Percentiles rank a stretch among this genome's conserved stretches.
Evolutionary conservation across 2,113 vertebrate genomes (phyloP).

Genomic region (Oryzias curvinotus): DNA sequence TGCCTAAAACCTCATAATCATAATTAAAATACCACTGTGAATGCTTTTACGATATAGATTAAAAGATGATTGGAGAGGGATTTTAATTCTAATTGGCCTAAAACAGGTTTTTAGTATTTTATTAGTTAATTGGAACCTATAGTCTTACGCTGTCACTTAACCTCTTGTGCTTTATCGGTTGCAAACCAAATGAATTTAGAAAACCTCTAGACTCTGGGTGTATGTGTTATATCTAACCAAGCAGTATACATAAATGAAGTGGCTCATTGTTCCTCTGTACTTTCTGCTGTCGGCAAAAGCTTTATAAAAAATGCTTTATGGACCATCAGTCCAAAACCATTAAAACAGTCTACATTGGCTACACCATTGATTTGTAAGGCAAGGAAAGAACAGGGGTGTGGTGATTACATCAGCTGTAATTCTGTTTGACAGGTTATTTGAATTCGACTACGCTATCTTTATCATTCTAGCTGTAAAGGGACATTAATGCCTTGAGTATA

Average conservation of each 20-base stretch:
- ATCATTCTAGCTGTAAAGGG: conserved; percentile 1
- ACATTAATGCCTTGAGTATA: conserved; percentile 2
- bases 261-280: neutral
- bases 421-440: conserved; percentile 16
- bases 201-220: conserved; percentile 9
- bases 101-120: too few relatives aligned
- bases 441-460: conserved; percentile 17
- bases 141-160: neutral
- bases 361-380: conserved; percentile 26
- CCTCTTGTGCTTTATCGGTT: neutral
- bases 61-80: too few relatives aligned
- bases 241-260: neutral
- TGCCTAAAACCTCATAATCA: too few relatives aligned
- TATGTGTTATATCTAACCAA: conserved; percentile 8
- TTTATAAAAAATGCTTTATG: conserved; percentile 30
- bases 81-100: too few relatives aligned
- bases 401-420: conserved; percentile 23
- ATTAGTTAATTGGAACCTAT: too few relatives aligned
- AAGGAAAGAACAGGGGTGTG: conserved; percentile 37
- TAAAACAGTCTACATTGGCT: conserved; percentile 16
- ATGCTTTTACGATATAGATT: too few relatives aligned
- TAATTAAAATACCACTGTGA: too few relatives aligned
- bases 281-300: conserved; percentile 1
- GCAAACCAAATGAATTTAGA: conserved; percentile 7
- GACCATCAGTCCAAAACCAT: conserved; percentile 13